phyloP scores from a whole-genome alignment of 2,797 vertebrate species.

The Sardinella longiceps region DNA sequence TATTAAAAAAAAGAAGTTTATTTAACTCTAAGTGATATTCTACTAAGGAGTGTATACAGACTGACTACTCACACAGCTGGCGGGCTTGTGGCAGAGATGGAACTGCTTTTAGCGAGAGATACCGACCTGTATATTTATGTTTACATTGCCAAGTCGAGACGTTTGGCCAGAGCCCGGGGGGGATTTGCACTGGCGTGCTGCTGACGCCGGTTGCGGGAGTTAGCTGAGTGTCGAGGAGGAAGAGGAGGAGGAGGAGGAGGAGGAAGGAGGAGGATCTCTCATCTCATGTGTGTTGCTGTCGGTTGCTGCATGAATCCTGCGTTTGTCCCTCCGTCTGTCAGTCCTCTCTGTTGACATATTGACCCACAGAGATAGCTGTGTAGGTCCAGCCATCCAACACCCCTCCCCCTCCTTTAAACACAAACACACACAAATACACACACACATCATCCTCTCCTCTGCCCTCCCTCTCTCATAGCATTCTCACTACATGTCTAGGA shows the following conservation, averaged over 20 bases:
- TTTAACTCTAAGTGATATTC: constrained; percentile 85
- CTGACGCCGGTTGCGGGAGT: background rate
- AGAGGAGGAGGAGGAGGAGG: background rate
- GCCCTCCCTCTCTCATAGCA: constrained; percentile 61
- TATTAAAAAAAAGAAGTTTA: constrained; percentile 76
- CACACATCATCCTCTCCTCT: constrained; percentile 66
- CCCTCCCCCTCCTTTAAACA: constrained; percentile 40
- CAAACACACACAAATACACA: background rate
- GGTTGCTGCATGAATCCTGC: constrained; percentile 79
- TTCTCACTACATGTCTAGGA: constrained; percentile 80
- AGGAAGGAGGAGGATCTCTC: constrained; percentile 37
- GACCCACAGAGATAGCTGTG: constrained; percentile 60
- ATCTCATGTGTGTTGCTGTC: constrained; percentile 51
- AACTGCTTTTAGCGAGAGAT: constrained; percentile 84
- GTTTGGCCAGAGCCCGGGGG: constrained; percentile 56
- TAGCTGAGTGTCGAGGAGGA: constrained; percentile 9
- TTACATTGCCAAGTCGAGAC: constrained; percentile 72
- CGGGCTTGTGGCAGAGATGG: constrained; percentile 81
- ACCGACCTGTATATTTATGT: constrained; percentile 88
- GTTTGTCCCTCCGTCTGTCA: constrained; percentile 73
- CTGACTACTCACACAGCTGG: constrained; percentile 86
- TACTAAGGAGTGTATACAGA: constrained; percentile 81
- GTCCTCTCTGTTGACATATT: constrained; percentile 40
- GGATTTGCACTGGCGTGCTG: constrained; percentile 34
- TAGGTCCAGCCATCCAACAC: constrained; percentile 65